A percentile compares a stretch with the other conserved stretches of the same genome.
Conservation (phyloP, 1,140 invertebrate genomes). For the Mycetomoellerius zeteki region DNA sequence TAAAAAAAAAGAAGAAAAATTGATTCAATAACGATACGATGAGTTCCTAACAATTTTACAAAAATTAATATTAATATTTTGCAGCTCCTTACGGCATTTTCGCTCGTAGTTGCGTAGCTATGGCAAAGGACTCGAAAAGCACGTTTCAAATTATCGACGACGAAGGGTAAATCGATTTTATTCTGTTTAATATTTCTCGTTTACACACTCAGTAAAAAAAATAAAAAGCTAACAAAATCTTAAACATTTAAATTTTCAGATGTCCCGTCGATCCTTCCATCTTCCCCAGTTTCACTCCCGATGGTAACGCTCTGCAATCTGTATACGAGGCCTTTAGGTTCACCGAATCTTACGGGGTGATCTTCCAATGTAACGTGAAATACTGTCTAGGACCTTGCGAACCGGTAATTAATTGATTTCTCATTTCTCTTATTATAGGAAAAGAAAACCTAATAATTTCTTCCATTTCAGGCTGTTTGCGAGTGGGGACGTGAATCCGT, state of each 20-base stretch:
- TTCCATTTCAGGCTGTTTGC: slow-evolving; percentile 91
- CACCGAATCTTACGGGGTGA: slow-evolving; percentile 98
- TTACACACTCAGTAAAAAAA: neutral
- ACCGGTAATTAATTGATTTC: slow-evolving; percentile 89
- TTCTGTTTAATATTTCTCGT: neutral
- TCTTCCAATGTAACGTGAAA: slow-evolving; percentile 99
- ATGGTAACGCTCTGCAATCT: slow-evolving; percentile 95
- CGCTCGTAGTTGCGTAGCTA: slow-evolving; percentile 97
- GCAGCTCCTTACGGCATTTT: slow-evolving; percentile 98
- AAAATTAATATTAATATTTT: slow-evolving; percentile 44
- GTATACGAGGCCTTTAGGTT: slow-evolving; percentile 98
- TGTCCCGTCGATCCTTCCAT: slow-evolving; percentile 97
- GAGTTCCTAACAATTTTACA: neutral
- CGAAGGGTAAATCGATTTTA: slow-evolving; percentile 90
- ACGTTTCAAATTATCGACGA: slow-evolving; percentile 98
- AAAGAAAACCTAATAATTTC: slow-evolving; percentile 68
- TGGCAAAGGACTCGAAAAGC: slow-evolving; percentile 98
- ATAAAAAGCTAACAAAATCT: neutral
- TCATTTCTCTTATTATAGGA: neutral
- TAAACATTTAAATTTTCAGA: slow-evolving; percentile 84
- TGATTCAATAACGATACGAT: neutral
- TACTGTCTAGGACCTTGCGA: slow-evolving; percentile 98
- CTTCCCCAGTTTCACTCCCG: slow-evolving; percentile 96
- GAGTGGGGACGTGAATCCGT: slow-evolving; percentile 95
- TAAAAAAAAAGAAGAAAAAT: slow-evolving; percentile 16